Evolutionary conservation across 2,797 vertebrate species (phyloP), one percentile per base, ranked within the genome.

Genomic region (Pterois miles): DNA sequence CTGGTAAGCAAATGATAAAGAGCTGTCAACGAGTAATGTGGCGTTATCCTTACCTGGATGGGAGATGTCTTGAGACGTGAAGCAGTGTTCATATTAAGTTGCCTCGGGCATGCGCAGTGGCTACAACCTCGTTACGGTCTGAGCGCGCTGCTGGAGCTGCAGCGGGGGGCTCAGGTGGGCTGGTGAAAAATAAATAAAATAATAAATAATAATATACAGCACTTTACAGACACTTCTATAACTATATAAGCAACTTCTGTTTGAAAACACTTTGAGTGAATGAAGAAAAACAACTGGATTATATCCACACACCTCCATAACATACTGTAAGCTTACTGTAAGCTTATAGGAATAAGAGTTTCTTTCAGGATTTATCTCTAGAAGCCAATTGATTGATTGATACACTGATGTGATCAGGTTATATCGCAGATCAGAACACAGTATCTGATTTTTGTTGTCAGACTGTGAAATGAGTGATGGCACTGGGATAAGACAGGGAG

Each of bases 71-170:
- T 86, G 59, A 93, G 90, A 92, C 88, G 76, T 50, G 77, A 71
- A 50, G 85, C 85, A 8, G 80, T 54, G 4, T 57, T 90, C 83
- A 74, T 74, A 57, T 80, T 69, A 60, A 80, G 71, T 78, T 58
- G 74, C 16, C 64, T 79, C 50, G 85, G 0, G 86, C 94, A 93
- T 94, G 94, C 93, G 94, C 92, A 90, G 48, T 88, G 22, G 1
- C 3, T 50, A 18, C 43, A 1, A 8, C 36, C 36, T 54, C 27
- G 27, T 63, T 53, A 74, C 38, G 7, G 46, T 25, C 23, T 7
- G 22, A 25, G 71, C 25, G 64, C 1, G 36, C 57, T 48, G 46
- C 1, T 14, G 52, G 68, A 20, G 67, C 73, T n/a, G 38, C 9
- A 65, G 71, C 79, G 33, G 9, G 4, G 57, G 29, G 52, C 62